Evolutionary conservation across 2,797 vertebrate species (phyloP).

Genomic region (Sebastes flavidus): DNA sequence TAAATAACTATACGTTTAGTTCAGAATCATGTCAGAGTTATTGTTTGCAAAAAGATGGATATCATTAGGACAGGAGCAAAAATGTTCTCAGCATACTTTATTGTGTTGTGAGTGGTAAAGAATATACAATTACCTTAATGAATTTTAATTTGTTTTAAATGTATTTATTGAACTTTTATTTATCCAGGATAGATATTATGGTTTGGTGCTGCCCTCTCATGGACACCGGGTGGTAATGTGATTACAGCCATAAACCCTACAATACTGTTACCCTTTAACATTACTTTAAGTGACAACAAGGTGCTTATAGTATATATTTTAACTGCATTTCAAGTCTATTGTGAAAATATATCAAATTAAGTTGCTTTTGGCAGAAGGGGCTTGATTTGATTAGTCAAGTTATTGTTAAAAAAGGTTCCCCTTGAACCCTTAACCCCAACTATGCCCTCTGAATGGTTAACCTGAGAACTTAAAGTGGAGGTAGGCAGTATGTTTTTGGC

Average conservation of each 20-base stretch:
- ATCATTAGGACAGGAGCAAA: background rate
- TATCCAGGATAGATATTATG: background rate
- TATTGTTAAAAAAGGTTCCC: background rate
- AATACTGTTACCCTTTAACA: background rate
- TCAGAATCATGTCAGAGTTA: background rate
- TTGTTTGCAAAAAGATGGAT: background rate
- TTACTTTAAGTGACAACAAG: background rate
- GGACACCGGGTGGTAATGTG: background rate
- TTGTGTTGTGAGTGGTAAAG: background rate
- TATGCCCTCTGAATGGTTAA: background rate
- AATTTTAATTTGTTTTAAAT: background rate
- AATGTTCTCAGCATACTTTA: background rate
- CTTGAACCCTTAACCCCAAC: background rate
- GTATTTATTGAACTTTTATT: no score
- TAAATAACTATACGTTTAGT: background rate
- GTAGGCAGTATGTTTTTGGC: no score
- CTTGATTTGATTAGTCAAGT: background rate
- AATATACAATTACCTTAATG: fast-evolving
- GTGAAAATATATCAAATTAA: background rate
- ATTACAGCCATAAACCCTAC: background rate
- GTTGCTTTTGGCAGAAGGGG: background rate
- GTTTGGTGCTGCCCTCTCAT: slow-evolving; percentile 45
- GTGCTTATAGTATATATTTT: background rate
- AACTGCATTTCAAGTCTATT: background rate
- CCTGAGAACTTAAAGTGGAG: background rate